Base-by-base conservation (phyloP, 1,140 invertebrate species). In the Formica selysi region DNA sequence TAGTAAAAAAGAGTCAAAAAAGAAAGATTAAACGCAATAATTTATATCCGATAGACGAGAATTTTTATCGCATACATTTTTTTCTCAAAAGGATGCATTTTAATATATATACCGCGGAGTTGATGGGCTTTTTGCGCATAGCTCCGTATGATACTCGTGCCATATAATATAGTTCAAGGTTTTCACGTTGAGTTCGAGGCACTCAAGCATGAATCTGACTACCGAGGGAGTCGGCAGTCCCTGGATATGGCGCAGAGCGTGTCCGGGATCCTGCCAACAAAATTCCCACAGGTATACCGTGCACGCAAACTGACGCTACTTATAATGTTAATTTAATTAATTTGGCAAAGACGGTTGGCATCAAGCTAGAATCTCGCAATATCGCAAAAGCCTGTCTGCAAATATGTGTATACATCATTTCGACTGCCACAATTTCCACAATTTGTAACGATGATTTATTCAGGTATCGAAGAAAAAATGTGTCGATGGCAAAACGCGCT, bases 311-410 rank as follows among this genome's bases (percentile, higher is more conserved):
- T 59, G 44, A 41, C 36, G 48, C 48, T 41, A 41, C 78, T 70
- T 70, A 80, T 13, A 22, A 8, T 38, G 68, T 70, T 80, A 80
- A 80, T 80, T 80, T 80, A 80, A 80, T 80, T 80, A 80, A 70
- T 22, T 70, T 57, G 51, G 22, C n/a, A 80, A 80, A 79, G 44
- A 80, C 22, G n/a, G 48, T 19, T 19, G 48, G 22, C 7, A 29
- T 57, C 61, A 1, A 41, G 41, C 7, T 44, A n/a, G 8, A 36
- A 44, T 79, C 11, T 79, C 11, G 41, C 32, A 26, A 65, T 41
- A 57, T 70, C 64, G 48, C n/a, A 44, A 79, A 54, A 51, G 32
- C 29, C 10, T 36, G 13, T 29, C 48, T 6, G 51, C 16, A 80
- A 70, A 80, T 70, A 29, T 22, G n/a, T 13, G 22, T 22, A 22